A percentile compares a stretch with the other conserved stretches of the same genome.
phyloP scores from a whole-genome alignment of 2,113 vertebrate genomes.

The Triplophysa rosa region DNA sequence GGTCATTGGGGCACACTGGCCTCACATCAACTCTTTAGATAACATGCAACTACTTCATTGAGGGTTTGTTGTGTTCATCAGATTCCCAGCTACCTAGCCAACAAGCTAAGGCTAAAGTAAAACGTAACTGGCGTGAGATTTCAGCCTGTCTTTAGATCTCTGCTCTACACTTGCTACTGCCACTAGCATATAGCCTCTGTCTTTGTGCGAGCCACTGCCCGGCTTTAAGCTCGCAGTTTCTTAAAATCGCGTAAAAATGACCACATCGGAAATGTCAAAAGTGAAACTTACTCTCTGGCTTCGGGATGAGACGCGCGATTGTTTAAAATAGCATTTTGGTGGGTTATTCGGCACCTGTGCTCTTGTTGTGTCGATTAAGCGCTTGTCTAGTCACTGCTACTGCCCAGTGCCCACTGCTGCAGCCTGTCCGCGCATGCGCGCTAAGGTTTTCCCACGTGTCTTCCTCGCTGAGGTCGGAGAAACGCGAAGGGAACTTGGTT shows the following conservation, averaged over 20 bases:
- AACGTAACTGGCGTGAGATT: neutral
- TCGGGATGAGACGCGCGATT: slow-evolving; percentile 3
- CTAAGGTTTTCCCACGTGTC: slow-evolving; percentile 38
- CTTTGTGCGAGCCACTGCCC: slow-evolving; percentile 51
- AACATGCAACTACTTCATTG: neutral
- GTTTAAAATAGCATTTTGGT: slow-evolving; percentile 49
- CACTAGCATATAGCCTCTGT: slow-evolving; percentile 36
- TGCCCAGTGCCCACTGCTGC: slow-evolving; percentile 39
- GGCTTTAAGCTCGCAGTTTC: neutral
- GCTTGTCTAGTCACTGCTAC: slow-evolving; percentile 50
- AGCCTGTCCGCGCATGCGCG: slow-evolving; percentile 46
- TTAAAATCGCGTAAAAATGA: neutral
- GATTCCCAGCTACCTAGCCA: neutral
- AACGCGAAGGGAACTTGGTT: neutral
- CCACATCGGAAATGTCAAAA: neutral
- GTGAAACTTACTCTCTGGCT: slow-evolving; percentile 47
- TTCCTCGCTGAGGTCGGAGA: slow-evolving; percentile 35
- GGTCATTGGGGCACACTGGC: neutral
- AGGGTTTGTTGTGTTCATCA: neutral
- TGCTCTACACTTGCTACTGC: slow-evolving; percentile 25
- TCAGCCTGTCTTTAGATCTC: slow-evolving; percentile 6
- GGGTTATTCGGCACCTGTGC: slow-evolving; percentile 44
- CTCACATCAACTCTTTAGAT: neutral
- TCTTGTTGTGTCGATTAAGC: slow-evolving; percentile 31
- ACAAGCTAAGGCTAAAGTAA: neutral